Base-by-base conservation (phyloP, 2,113 vertebrate species). In the Solea solea region DNA sequence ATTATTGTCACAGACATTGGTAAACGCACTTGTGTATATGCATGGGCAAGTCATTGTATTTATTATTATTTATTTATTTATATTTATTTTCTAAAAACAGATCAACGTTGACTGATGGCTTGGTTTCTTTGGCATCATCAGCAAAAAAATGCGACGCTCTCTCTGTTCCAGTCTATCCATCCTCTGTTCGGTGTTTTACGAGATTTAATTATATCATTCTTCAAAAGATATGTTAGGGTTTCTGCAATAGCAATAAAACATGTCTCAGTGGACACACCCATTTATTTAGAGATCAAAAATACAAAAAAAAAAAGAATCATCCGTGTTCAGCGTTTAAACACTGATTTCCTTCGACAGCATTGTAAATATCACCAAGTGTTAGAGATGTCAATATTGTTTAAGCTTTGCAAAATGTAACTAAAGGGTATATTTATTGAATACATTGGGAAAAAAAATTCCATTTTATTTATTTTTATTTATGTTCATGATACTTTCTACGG, bases 211-310 rank as follows among this genome's bases (percentile, higher is more conserved):
- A 74, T 40, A 56, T 79, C 84, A 85, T 90, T 82, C 50, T 89
- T 84, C 64, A 79, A 78, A 88, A 80, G 73, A 80, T 62, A 76
- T 89, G 92, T 89, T 93, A 93, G 89, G 86, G 81, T 92, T 93
- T 92, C 88, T 90, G 93, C 92, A 92, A 95, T 91, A 95, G 94
- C 94, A 95, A 95, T 95, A 95, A 94, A 92, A 93, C 90, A 91
- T 80, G 88, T 93, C 93, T 93, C 91, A 91, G 91, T 90, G 89
- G 85, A 92, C 84, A 77, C 77, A 85, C 84, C 21, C 69, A 69
- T 92, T 90, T 88, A 85, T 90, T 92, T 90, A 89, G 76, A 52
- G 81, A 64, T 84, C 8, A 79, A 80, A 84, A 86, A 90, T 72
- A 73, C 0, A 10, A 12, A 49, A 11, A 25, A 72, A 78, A 76